Evolutionary conservation across 2,888 invertebrate genomes (phyloP).

Genomic region (Seira ritae): DNA sequence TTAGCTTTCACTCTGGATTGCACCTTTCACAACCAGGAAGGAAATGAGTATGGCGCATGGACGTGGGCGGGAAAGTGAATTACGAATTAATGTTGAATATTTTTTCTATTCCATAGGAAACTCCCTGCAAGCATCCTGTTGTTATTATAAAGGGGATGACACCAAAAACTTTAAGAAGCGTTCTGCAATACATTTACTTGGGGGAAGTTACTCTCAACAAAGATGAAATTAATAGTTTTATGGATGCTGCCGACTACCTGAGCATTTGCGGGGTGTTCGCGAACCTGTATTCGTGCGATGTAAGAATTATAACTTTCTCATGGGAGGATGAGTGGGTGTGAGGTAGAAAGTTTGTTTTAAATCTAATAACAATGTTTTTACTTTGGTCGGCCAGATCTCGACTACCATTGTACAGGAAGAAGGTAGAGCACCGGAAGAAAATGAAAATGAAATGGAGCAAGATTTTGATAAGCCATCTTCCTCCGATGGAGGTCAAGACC

Average conservation of each 20-base stretch:
- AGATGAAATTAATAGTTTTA: constrained; percentile 67
- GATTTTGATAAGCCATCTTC: constrained; percentile 6
- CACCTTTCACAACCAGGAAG: too few relatives aligned
- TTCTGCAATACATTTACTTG: constrained; percentile 69
- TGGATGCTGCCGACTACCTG: constrained; percentile 70
- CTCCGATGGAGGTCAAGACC: not conserved
- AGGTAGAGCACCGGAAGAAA: not conserved
- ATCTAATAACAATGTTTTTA: not conserved
- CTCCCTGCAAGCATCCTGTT: constrained; percentile 70
- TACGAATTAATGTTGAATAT: not conserved
- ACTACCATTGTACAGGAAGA: not conserved
- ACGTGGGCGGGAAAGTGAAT: too few relatives aligned
- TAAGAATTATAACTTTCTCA: too few relatives aligned
- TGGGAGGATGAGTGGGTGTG: not conserved
- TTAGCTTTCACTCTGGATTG: too few relatives aligned
- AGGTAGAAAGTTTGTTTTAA: not conserved
- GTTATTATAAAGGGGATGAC: constrained; percentile 70
- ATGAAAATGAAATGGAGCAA: constrained; percentile 15
- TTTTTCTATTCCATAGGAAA: constrained; percentile 59
- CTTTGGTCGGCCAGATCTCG: not conserved
- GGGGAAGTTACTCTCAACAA: constrained; percentile 65
- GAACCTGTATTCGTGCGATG: constrained; percentile 44
- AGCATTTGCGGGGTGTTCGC: constrained; percentile 66
- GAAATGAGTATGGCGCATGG: too few relatives aligned
- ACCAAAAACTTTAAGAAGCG: constrained; percentile 60